Percentiles rank a stretch among this genome's conserved stretches.
These are phyloP conservation scores for Urocyon cinereoargenteus DNA, from an alignment of 2,797 vertebrate species.

Conservation along the genomic window DNA sequence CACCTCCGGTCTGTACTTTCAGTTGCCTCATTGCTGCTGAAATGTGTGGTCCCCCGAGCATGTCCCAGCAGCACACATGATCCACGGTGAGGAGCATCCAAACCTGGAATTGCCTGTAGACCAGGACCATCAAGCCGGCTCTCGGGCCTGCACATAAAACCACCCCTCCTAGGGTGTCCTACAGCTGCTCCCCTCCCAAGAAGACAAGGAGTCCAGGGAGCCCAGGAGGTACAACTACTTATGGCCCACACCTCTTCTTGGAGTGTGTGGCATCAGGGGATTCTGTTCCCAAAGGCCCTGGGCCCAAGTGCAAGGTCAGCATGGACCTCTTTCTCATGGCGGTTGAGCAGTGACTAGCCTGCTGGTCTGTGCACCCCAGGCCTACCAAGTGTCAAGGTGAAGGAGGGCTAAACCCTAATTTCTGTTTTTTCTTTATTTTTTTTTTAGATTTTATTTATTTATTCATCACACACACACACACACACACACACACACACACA, in stretches of 20 bases:
- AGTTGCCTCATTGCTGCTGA: neutral
- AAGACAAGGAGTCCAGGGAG: neutral
- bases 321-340: neutral
- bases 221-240: rapidly evolving
- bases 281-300: neutral
- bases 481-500: no score
- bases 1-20: neutral
- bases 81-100: rapidly evolving
- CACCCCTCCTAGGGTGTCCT: neutral
- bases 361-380: neutral
- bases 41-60: neutral
- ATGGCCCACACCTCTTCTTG: neutral
- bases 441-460: no score
- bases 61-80: neutral
- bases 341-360: rapidly evolving
- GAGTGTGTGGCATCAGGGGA: neutral
- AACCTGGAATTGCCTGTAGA: neutral
- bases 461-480: no score
- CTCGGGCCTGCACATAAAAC: neutral
- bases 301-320: neutral
- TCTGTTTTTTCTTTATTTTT: neutral
- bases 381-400: neutral
- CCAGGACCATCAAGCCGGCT: neutral
- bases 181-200: neutral
- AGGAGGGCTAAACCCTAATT: neutral